Base-by-base conservation (phyloP, 2,113 vertebrate species). In the Zosterops hypoxanthus region DNA sequence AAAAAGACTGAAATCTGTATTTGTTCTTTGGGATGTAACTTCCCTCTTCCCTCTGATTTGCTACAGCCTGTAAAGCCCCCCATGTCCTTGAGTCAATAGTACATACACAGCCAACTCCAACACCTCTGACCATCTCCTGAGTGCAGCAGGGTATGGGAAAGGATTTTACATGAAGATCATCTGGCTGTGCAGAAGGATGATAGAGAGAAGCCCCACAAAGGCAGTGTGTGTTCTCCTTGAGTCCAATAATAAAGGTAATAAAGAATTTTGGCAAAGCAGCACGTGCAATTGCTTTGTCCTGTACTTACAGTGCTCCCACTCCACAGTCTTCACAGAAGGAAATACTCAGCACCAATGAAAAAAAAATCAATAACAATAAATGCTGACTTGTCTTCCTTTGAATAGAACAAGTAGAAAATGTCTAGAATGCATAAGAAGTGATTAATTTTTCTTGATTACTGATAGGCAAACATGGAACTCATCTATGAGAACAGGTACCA, bases 381-480 rank as follows among this genome's bases (percentile, higher is more conserved):
- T 76, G 64, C 65, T 93, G 56, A 55, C n/a, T 92, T 26, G 16
- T 36, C 59, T 91, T 92, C 46, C n/a, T 34, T 94, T 70, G 65
- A 82, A 93, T 81, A 92, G 42, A 88, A 26, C 19, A 83, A 39
- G 25, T 36, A 64, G 68, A 92, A 92, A 92, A 86, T 75, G 49
- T 72, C 52, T 90, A 61, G 41, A 89, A 83, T 65, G 17, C 69
- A 8, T 47, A 55, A 46, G 13, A 55, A 11, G 41, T 50, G 41
- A 86, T 81, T 71, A 78, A 80, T 64, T 84, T 73, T 41, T 77
- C 64, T 81, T 82, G 47, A 77, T 76, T 56, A 21, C 28, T 55
- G 44, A 55, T 71, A 79, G 25, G 31, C 7, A 78, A 86, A 78
- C 12, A 47, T 42, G 13, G 50, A 79, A 75, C 56, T 47, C 17